phyloP scores from a whole-genome alignment of 2,797 vertebrate species.

The Hylomyscus alleni region DNA sequence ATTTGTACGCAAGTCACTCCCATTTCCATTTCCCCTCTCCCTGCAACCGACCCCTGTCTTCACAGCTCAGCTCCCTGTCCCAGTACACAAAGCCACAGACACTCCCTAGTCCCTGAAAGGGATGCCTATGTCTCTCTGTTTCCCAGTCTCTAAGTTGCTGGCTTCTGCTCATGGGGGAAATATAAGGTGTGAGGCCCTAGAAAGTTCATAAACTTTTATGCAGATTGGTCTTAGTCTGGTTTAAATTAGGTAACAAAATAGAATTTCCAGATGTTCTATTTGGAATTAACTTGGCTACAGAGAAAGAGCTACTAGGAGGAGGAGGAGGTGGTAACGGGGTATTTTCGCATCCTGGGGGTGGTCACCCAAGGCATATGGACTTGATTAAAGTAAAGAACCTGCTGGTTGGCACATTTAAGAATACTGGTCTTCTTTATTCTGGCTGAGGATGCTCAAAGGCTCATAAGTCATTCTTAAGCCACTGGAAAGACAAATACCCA shows the following conservation, averaged over 20 bases:
- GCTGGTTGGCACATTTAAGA: slow-evolving; percentile 81
- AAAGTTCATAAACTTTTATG: slow-evolving; percentile 86
- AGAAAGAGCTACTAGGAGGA: slow-evolving; percentile 84
- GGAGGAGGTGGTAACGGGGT: slow-evolving; percentile 77
- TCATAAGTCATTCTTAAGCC: slow-evolving; percentile 65
- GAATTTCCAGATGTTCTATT: slow-evolving; percentile 88
- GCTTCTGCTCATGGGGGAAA: slow-evolving; percentile 78
- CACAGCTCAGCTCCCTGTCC: neutral
- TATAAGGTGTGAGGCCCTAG: slow-evolving; percentile 81
- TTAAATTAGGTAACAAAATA: slow-evolving; percentile 82
- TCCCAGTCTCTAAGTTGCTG: slow-evolving; percentile 39
- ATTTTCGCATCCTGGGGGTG: slow-evolving; percentile 80
- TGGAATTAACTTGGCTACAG: slow-evolving; percentile 79
- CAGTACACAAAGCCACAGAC: slow-evolving; percentile 72
- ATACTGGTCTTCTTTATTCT: slow-evolving; percentile 72
- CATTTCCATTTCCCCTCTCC: slow-evolving; percentile 19
- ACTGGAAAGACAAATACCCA: slow-evolving; percentile 22
- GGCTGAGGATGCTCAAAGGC: slow-evolving; percentile 66
- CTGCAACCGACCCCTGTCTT: neutral
- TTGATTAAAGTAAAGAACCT: slow-evolving; percentile 81
- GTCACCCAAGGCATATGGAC: slow-evolving; percentile 80
- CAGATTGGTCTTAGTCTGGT: slow-evolving; percentile 82
- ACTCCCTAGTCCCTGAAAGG: slow-evolving; percentile 8
- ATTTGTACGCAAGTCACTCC: slow-evolving; percentile 28
- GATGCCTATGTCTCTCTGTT: slow-evolving; percentile 18